These are phyloP conservation scores for Drosophila malerkotliana DNA, from an alignment of 1,140 invertebrate species.

Conservation along the genomic window DNA sequence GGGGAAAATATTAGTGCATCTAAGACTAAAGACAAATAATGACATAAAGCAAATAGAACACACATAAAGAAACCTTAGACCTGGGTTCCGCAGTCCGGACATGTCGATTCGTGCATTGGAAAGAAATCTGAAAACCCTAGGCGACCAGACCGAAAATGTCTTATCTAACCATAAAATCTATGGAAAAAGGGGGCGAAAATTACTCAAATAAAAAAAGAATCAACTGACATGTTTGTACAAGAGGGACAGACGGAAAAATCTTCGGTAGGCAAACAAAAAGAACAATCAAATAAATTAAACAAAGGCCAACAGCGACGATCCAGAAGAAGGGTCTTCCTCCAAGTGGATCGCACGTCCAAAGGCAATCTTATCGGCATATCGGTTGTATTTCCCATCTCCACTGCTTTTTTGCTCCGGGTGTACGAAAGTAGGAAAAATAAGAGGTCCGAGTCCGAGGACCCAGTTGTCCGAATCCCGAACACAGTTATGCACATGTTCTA, in stretches of 20 bases:
- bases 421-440: slow-evolving; percentile 16
- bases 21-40: slow-evolving; percentile 76
- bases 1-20: slow-evolving; percentile 75
- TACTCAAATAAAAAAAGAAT: slow-evolving; percentile 66
- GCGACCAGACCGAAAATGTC: too few relatives aligned
- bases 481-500: slow-evolving; percentile 75
- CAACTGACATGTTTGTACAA: slow-evolving; percentile 74
- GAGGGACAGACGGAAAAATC: slow-evolving; percentile 40
- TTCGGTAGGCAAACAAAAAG: slow-evolving; percentile 61
- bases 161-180: slow-evolving; percentile 69
- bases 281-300: slow-evolving; percentile 82
- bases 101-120: slow-evolving; percentile 51
- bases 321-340: slow-evolving; percentile 40
- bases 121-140: slow-evolving; percentile 42
- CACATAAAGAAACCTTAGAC: slow-evolving; percentile 21
- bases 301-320: slow-evolving; percentile 56
- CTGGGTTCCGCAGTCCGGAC: slow-evolving; percentile 16
- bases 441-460: slow-evolving; percentile 24
- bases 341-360: slow-evolving; percentile 54
- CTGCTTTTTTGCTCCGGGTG: slow-evolving; percentile 66
- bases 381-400: slow-evolving; percentile 50
- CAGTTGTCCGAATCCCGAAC: slow-evolving; percentile 51
- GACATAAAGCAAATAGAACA: slow-evolving; percentile 65
- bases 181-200: slow-evolving; percentile 73
- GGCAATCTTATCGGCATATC: slow-evolving; percentile 76